Evolutionary conservation across 2,888 invertebrate species (phyloP).

Genomic region (Caenorhabditis japonica): DNA sequence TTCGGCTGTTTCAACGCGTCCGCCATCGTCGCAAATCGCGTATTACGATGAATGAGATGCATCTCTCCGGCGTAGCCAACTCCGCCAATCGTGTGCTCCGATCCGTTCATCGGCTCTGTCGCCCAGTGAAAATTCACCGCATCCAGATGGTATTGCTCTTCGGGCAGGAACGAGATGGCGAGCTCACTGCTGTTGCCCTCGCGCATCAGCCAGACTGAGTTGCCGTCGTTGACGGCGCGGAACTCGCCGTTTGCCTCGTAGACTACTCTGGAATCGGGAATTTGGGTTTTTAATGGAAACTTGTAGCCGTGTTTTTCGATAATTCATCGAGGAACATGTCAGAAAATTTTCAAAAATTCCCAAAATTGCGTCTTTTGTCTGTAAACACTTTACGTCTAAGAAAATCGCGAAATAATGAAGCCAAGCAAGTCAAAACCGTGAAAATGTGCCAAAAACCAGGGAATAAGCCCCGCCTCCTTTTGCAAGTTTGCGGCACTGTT

Average conservation of each 20-base stretch:
- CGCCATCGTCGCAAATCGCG: slow-evolving; percentile 74
- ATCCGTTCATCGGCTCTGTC: slow-evolving; percentile 77
- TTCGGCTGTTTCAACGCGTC: slow-evolving; percentile 75
- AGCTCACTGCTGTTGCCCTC: slow-evolving; percentile 67
- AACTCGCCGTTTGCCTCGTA: slow-evolving; percentile 73
- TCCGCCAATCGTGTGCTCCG: slow-evolving; percentile 76
- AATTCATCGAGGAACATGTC: neutral
- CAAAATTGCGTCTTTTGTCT: neutral
- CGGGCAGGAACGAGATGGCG: slow-evolving; percentile 68
- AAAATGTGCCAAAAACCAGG: too few species aligned
- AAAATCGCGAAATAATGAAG: too few species aligned
- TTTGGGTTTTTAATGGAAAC: neutral
- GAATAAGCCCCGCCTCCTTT: too few species aligned
- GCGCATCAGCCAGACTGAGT: slow-evolving; percentile 54
- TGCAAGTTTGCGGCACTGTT: too few species aligned
- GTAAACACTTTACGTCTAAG: too few species aligned
- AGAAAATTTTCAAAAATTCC: neutral
- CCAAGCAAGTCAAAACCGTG: too few species aligned
- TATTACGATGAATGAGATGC: slow-evolving; percentile 75
- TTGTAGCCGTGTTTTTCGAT: too few species aligned
- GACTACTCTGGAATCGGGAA: slow-evolving; percentile 65
- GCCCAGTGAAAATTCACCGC: slow-evolving; percentile 75
- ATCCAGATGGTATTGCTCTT: slow-evolving; percentile 75
- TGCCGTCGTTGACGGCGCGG: slow-evolving; percentile 68
- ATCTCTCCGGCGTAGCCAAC: slow-evolving; percentile 77